A percentile compares a stretch with the other conserved stretches of the same genome.
Conservation (phyloP, 2,888 invertebrate genomes). For the Parasteatoda lunata region DNA sequence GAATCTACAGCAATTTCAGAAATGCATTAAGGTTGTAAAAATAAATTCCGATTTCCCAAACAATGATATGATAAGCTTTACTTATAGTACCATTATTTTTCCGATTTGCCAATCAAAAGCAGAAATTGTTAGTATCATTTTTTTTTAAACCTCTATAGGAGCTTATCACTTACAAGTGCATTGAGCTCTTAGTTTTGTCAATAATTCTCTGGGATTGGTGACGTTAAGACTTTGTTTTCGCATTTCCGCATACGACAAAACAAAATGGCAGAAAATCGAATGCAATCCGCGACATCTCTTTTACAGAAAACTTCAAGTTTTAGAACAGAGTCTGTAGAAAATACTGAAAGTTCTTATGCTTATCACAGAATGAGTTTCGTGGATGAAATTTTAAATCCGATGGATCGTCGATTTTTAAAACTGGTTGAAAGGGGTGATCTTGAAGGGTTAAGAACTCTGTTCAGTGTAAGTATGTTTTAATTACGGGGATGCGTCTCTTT, state of each 20-base stretch:
- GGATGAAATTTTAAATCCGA: slow-evolving; percentile 24
- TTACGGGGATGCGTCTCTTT: neutral
- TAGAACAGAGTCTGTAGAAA: neutral
- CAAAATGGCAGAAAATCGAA: neutral
- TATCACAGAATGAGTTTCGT: slow-evolving; percentile 33
- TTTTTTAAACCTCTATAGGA: too few relatives aligned
- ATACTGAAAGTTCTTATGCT: neutral
- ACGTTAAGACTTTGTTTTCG: too few relatives aligned
- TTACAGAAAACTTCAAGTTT: neutral
- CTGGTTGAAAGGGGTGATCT: slow-evolving; percentile 36
- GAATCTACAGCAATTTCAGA: too few relatives aligned
- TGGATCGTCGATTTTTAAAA: slow-evolving; percentile 28
- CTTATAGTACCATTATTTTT: too few relatives aligned
- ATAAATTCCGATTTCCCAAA: too few relatives aligned
- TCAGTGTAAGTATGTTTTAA: slow-evolving; percentile 27
- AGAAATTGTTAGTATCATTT: too few relatives aligned
- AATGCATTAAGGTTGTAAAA: too few relatives aligned
- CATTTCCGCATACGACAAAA: neutral
- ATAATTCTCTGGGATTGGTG: neutral
- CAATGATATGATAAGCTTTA: too few relatives aligned
- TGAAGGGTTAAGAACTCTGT: slow-evolving; percentile 12
- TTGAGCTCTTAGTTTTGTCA: slow-evolving; percentile 42
- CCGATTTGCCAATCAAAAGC: too few relatives aligned
- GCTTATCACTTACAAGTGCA: neutral
- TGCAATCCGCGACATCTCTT: neutral